Percentiles rank a stretch among this genome's conserved stretches.
Conservation (phyloP, 2,888 invertebrate species). For the Carcina quercana region DNA sequence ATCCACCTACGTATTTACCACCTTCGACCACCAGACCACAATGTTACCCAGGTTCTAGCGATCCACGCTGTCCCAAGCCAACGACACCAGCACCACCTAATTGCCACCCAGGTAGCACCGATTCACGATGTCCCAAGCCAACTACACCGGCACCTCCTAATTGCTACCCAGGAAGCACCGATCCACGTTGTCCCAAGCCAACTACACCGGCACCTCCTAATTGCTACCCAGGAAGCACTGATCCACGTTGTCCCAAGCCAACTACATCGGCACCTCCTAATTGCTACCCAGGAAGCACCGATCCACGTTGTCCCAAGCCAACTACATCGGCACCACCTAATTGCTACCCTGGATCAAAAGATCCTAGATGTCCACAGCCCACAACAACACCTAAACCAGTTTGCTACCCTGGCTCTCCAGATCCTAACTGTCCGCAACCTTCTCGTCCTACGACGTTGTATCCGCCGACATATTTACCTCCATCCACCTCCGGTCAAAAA, state of each 20-base stretch:
- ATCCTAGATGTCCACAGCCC: conserved; percentile 25
- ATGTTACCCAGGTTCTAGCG: conserved; percentile 26
- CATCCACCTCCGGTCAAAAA: conserved; percentile 18
- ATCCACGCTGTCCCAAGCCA: conserved; percentile 32
- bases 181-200: conserved; percentile 29
- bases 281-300: conserved; percentile 38
- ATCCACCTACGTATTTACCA: conserved; percentile 18
- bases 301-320: conserved; percentile 35
- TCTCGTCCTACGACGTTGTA: conserved; percentile 26
- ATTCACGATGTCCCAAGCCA: conserved; percentile 32
- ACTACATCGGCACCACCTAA: conserved; percentile 17
- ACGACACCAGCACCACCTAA: conserved; percentile 22
- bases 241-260: conserved; percentile 31
- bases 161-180: conserved; percentile 33
- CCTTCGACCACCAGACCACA: conserved; percentile 14
- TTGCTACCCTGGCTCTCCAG: conserved; percentile 34
- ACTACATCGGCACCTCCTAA: conserved; percentile 14
- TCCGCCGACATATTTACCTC: conserved; percentile 11
- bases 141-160: conserved; percentile 23
- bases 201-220: conserved; percentile 24
- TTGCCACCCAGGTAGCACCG: conserved; percentile 25
- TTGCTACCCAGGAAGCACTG: conserved; percentile 32
- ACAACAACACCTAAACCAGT: conserved; percentile 17
- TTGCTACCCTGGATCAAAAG: conserved; percentile 31
- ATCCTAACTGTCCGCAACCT: conserved; percentile 43